phyloP scores from a whole-genome alignment of 2,888 invertebrate species.

The Metallyticus violacea region DNA sequence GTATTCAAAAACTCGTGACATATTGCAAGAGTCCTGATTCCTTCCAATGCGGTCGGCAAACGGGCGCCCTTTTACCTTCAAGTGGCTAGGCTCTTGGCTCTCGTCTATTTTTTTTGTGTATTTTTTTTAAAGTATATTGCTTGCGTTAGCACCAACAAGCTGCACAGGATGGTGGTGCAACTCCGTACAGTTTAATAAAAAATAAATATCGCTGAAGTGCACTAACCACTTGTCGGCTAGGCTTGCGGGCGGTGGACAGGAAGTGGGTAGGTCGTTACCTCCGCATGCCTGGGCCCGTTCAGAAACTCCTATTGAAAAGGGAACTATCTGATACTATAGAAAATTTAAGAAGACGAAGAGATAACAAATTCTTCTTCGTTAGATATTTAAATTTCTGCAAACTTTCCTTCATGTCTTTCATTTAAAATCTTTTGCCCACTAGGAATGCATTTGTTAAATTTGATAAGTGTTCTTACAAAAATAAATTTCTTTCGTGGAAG shows the following conservation, averaged over 20 bases:
- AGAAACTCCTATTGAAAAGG: slow-evolving; percentile 34
- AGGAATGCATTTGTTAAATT: slow-evolving; percentile 38
- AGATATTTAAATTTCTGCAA: slow-evolving; percentile 34
- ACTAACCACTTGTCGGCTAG: neutral
- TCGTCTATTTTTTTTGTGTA: neutral
- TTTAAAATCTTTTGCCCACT: slow-evolving; percentile 38
- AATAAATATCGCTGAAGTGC: neutral
- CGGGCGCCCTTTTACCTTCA: neutral
- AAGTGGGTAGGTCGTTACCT: neutral
- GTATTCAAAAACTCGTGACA: slow-evolving; percentile 36
- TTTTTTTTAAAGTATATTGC: neutral
- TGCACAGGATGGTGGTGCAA: neutral
- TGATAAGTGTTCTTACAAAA: slow-evolving; percentile 39
- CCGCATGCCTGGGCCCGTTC: slow-evolving; percentile 2
- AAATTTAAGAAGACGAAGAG: slow-evolving; percentile 35
- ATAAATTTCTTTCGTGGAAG: slow-evolving; percentile 39
- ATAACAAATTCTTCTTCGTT: slow-evolving; percentile 35
- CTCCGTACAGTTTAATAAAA: neutral
- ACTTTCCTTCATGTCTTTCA: slow-evolving; percentile 35
- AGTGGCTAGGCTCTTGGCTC: neutral
- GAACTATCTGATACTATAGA: slow-evolving; percentile 36
- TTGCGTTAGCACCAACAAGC: neutral
- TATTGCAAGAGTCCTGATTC: slow-evolving; percentile 35
- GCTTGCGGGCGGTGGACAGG: neutral
- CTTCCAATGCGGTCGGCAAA: slow-evolving; percentile 28